phyloP scores from a whole-genome alignment of 1,140 invertebrate genomes.

The Archivesica marissinica region DNA sequence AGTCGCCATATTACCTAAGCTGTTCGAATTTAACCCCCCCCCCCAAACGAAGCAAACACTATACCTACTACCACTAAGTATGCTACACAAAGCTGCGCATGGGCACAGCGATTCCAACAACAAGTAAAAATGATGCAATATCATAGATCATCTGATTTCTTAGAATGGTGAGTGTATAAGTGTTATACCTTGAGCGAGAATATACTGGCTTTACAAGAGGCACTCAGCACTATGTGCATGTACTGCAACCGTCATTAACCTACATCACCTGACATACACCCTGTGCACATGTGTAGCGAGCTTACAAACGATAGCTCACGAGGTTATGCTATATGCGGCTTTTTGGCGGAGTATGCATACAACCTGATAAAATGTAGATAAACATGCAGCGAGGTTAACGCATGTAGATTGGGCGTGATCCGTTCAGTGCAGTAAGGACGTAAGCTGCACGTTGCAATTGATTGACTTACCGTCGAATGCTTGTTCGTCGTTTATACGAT shows the following conservation, averaged over 20 bases:
- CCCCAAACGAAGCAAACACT: no score
- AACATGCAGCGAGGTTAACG: slow-evolving; percentile 61
- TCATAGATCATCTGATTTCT: no score
- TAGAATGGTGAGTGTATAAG: slow-evolving; percentile 12
- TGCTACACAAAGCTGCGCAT: no score
- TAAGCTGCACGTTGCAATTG: background rate
- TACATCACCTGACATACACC: slow-evolving; percentile 59
- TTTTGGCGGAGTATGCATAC: slow-evolving; percentile 58
- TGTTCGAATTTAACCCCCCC: no score
- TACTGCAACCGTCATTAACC: slow-evolving; percentile 62
- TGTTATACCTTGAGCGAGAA: background rate
- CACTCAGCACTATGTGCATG: slow-evolving; percentile 49
- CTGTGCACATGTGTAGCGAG: slow-evolving; percentile 56
- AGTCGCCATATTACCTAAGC: no score
- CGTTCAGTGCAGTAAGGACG: slow-evolving; percentile 22
- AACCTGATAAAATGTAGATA: slow-evolving; percentile 59
- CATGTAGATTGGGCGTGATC: slow-evolving; percentile 44
- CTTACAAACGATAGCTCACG: slow-evolving; percentile 45
- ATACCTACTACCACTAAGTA: no score
- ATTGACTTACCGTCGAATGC: slow-evolving; percentile 25
- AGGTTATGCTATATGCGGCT: slow-evolving; percentile 64
- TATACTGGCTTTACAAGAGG: slow-evolving; percentile 12
- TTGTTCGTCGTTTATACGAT: slow-evolving; percentile 7
- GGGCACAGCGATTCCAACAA: no score
- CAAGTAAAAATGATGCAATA: no score